These are phyloP conservation scores for Drosophila yakuba DNA, from an alignment of 1,140 invertebrate species.

Conservation along the genomic window DNA sequence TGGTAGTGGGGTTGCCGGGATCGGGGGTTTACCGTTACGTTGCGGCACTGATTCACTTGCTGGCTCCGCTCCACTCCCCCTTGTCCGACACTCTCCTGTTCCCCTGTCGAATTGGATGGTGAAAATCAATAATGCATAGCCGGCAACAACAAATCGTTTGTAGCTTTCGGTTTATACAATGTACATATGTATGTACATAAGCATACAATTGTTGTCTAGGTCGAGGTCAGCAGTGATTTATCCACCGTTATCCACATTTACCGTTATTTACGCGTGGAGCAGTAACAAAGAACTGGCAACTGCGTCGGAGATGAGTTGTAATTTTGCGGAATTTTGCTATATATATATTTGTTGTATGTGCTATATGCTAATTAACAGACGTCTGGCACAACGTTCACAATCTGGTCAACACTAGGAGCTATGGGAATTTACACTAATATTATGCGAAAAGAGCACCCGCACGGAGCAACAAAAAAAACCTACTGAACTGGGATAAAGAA, in stretches of 20 bases:
- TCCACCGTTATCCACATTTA: conserved; percentile 43
- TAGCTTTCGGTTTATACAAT: neutral
- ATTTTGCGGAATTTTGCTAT: neutral
- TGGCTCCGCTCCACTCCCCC: conserved; percentile 10
- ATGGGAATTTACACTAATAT: conserved; percentile 30
- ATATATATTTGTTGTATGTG: conserved; percentile 3
- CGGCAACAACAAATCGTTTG: conserved; percentile 53
- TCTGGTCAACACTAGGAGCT: conserved; percentile 20
- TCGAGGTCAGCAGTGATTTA: conserved; percentile 60
- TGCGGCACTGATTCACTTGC: conserved; percentile 29
- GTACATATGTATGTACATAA: conserved; percentile 1
- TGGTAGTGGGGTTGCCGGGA: conserved; percentile 1
- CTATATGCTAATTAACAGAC: conserved; percentile 35
- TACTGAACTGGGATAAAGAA: conserved; percentile 20
- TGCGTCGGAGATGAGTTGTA: neutral
- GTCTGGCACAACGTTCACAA: conserved; percentile 23
- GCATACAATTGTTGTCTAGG: conserved; percentile 34
- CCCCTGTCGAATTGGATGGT: conserved; percentile 5
- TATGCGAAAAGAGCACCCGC: conserved; percentile 21
- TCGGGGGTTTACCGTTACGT: conserved; percentile 56
- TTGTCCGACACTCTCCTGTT: neutral
- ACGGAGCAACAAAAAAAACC: conserved; percentile 33
- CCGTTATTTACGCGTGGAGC: conserved; percentile 49
- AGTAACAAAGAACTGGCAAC: conserved; percentile 18
- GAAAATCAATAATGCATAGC: conserved; percentile 50